These are phyloP conservation scores for Halichoerus grypus DNA, from an alignment of 2,113 vertebrate genomes.

Conservation along the genomic window DNA sequence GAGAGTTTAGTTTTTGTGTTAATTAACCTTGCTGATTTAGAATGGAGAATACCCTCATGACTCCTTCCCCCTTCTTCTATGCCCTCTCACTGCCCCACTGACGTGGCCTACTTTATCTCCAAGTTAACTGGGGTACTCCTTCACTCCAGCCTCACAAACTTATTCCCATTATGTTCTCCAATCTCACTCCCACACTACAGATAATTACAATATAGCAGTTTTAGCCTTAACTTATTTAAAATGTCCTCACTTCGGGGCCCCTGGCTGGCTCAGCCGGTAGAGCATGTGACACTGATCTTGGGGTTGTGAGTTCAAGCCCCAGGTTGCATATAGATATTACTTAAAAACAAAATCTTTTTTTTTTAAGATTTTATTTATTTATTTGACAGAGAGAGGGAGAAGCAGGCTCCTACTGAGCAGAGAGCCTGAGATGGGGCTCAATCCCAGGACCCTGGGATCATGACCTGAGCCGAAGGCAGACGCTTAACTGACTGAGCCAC, in stretches of 20 bases:
- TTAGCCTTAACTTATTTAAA: slow-evolving; percentile 37
- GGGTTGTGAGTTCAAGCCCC: background rate
- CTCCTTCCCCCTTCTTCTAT: background rate
- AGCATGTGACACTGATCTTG: background rate
- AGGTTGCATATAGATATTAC: background rate
- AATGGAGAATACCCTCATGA: background rate
- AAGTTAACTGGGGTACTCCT: background rate
- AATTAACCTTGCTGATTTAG: background rate
- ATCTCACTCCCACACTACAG: slow-evolving; percentile 7
- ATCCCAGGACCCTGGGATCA: no score
- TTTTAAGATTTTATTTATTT: no score
- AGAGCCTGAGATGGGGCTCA: no score
- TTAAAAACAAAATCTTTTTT: background rate
- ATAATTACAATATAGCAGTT: background rate
- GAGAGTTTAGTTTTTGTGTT: background rate
- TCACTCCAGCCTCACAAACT: background rate
- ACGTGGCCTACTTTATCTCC: background rate
- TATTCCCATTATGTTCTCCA: background rate
- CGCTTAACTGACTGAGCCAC: no score
- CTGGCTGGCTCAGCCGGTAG: background rate
- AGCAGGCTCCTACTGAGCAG: no score
- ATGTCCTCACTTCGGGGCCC: background rate
- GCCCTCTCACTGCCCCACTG: background rate
- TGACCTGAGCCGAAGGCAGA: no score
- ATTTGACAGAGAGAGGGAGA: no score